Percentiles rank a stretch among this genome's conserved stretches.
phyloP scores from a whole-genome alignment of 2,113 vertebrate species.

The Petaurus breviceps region DNA sequence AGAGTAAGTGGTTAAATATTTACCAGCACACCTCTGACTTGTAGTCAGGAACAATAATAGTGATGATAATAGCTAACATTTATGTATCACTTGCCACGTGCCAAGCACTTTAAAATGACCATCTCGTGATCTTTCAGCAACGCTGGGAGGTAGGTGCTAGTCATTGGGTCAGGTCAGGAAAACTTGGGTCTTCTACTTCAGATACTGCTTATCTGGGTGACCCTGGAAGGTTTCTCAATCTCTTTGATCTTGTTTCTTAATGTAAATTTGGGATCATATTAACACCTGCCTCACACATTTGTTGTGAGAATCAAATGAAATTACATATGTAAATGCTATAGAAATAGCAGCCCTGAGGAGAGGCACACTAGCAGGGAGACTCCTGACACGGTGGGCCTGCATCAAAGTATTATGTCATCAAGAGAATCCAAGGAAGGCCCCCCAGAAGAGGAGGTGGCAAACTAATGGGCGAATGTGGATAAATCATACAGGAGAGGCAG shows the following conservation, averaged over 20 bases:
- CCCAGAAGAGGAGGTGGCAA: background rate
- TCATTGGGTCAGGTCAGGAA: background rate
- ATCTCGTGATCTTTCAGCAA: background rate
- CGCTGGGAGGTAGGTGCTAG: too few relatives aligned
- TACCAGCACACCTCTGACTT: background rate
- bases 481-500: background rate
- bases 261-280: background rate
- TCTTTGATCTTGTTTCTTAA: slow-evolving; percentile 1
- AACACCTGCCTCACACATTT: background rate
- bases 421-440: background rate
- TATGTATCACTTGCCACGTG: background rate
- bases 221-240: background rate
- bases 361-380: background rate
- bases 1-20: background rate
- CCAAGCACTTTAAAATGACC: background rate
- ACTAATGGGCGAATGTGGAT: background rate
- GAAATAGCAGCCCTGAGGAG: background rate
- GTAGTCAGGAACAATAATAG: background rate
- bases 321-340: background rate
- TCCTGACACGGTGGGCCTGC: background rate
- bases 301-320: slow-evolving; percentile 27
- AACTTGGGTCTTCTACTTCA: background rate
- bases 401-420: background rate
- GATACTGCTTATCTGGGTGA: background rate
- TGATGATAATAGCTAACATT: background rate